Percentiles rank a stretch among this genome's conserved stretches.
phyloP scores from a whole-genome alignment of 2,888 invertebrate species.

The Teleiodes luculella region DNA sequence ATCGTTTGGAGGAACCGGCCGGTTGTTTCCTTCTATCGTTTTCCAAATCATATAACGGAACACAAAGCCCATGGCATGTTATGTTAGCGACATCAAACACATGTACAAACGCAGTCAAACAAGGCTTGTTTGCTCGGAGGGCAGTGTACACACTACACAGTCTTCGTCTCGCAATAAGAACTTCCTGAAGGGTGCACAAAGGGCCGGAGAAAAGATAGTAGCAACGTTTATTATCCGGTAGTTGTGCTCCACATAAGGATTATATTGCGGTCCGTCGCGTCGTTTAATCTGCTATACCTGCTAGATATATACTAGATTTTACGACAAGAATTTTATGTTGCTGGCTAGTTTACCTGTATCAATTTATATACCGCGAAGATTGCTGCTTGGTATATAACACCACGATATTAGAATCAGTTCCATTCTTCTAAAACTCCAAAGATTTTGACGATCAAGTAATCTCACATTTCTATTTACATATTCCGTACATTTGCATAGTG shows the following conservation, averaged over 20 bases:
- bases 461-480: neutral
- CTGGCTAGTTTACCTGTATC: no score
- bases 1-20: no score
- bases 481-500: neutral
- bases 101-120: constrained; percentile 6
- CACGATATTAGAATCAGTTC: no score
- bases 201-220: neutral
- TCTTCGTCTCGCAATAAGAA: neutral
- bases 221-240: constrained; percentile 1
- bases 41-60: neutral
- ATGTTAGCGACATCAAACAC: neutral
- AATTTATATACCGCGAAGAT: no score
- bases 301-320: no score
- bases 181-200: constrained; percentile 5
- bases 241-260: neutral
- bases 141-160: constrained; percentile 28
- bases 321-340: no score
- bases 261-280: neutral
- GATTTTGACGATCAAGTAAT: no score
- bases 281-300: neutral
- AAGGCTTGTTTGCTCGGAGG: constrained; percentile 23
- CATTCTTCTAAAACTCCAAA: no score
- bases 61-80: neutral
- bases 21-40: neutral
- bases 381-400: no score